phyloP scores from a whole-genome alignment of 2,113 vertebrate genomes.

The Catagonus wagneri region DNA sequence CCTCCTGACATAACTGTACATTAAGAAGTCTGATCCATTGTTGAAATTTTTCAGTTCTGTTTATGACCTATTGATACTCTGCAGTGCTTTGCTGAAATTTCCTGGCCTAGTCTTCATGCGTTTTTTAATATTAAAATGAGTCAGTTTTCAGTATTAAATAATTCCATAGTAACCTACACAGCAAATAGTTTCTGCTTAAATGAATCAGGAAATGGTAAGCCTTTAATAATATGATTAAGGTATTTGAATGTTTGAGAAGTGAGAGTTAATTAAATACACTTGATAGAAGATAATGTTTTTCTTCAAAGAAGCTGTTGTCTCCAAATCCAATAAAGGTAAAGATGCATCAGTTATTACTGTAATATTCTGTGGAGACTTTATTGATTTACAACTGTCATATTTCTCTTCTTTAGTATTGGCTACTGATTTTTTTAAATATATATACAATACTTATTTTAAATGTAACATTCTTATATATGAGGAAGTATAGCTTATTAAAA shows the following conservation, averaged over 20 bases:
- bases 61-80: neutral
- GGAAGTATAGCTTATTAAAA: slow-evolving; percentile 49
- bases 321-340: slow-evolving; percentile 15
- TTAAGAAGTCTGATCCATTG: neutral
- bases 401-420: neutral
- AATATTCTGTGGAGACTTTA: neutral
- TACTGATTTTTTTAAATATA: slow-evolving; percentile 17
- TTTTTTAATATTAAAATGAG: neutral
- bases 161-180: neutral
- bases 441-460: neutral
- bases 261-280: slow-evolving; percentile 49
- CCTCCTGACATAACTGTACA: slow-evolving; percentile 31
- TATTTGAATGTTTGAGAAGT: slow-evolving; percentile 28
- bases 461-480: slow-evolving; percentile 3
- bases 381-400: neutral
- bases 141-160: neutral
- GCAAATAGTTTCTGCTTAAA: slow-evolving; percentile 45
- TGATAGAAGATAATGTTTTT: slow-evolving; percentile 4
- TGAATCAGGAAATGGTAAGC: neutral
- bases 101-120: neutral
- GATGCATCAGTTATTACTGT: neutral
- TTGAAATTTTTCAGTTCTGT: slow-evolving; percentile 70
- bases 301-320: slow-evolving; percentile 16
- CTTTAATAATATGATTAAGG: neutral
- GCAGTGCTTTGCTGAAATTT: accelerated